Percentiles rank a stretch among this genome's conserved stretches.
These are phyloP conservation scores for Wasmannia auropunctata DNA, from an alignment of 1,140 invertebrate species.

Conservation along the genomic window DNA sequence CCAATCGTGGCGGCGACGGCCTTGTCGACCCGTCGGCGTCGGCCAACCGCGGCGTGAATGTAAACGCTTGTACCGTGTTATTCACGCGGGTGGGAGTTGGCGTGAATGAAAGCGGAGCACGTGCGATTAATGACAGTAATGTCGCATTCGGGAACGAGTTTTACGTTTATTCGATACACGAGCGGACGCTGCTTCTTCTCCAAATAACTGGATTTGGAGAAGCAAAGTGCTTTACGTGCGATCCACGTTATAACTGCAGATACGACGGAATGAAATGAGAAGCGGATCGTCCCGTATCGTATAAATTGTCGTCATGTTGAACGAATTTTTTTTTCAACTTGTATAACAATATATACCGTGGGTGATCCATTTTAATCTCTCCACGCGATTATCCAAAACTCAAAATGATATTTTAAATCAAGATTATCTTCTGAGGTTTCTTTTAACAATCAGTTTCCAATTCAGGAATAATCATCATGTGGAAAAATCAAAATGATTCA, in stretches of 20 bases:
- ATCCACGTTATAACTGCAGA: no score
- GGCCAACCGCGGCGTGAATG: constrained; percentile 58
- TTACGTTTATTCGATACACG: constrained; percentile 49
- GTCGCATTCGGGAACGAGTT: constrained; percentile 57
- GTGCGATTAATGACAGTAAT: constrained; percentile 68
- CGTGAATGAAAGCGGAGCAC: constrained; percentile 73
- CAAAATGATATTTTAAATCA: background rate
- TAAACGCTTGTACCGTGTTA: constrained; percentile 15
- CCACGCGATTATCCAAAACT: background rate
- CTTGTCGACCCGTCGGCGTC: background rate
- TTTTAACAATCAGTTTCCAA: background rate
- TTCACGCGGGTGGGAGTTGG: constrained; percentile 60
- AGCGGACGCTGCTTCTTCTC: background rate
- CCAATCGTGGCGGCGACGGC: constrained; percentile 42
- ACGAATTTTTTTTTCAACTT: background rate
- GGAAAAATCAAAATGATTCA: background rate
- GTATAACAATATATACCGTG: background rate
- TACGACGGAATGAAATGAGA: background rate
- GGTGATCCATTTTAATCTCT: background rate
- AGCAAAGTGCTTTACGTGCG: background rate
- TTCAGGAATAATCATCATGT: background rate
- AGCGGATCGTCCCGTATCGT: background rate
- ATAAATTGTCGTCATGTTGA: background rate
- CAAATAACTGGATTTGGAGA: background rate
- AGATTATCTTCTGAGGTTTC: background rate